A percentile compares a stretch with the other conserved stretches of the same genome.
phyloP scores from a whole-genome alignment of 2,888 invertebrate genomes.

The Mongoloraphidia duomilia region DNA sequence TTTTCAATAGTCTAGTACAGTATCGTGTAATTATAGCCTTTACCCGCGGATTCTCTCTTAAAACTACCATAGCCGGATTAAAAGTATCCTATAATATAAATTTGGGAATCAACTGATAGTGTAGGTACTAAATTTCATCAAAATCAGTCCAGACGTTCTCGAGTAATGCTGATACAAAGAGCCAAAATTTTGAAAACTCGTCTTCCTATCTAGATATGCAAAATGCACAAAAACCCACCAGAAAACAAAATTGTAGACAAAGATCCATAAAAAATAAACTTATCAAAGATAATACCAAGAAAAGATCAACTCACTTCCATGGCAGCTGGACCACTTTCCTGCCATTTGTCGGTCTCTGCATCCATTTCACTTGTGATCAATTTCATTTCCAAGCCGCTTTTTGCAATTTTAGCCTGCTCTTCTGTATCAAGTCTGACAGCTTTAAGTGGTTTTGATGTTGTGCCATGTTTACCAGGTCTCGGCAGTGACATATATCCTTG shows the following conservation, averaged over 20 bases:
- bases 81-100: too few species aligned
- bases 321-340: slow-evolving; percentile 47
- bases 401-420: slow-evolving; percentile 94
- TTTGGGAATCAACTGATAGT: too few species aligned
- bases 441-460: slow-evolving; percentile 83
- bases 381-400: slow-evolving; percentile 94
- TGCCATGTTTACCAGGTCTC: slow-evolving; percentile 93
- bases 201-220: too few species aligned
- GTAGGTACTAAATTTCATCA: too few species aligned
- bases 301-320: slow-evolving; percentile 35
- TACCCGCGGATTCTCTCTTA: too few species aligned
- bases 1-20: too few species aligned
- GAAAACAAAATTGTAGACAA: not conserved
- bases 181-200: too few species aligned
- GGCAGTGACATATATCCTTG: slow-evolving; percentile 88
- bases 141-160: too few species aligned
- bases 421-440: slow-evolving; percentile 82
- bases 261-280: not conserved
- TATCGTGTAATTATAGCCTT: too few species aligned
- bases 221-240: too few species aligned
- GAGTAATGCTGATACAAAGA: too few species aligned
- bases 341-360: slow-evolving; percentile 95
- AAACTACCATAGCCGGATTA: too few species aligned
- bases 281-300: not conserved
- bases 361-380: slow-evolving; percentile 89